These are phyloP conservation scores for Dendronephthya gigantea DNA, from an alignment of 64 coral and sea anemone genomes.

Conservation along the genomic window DNA sequence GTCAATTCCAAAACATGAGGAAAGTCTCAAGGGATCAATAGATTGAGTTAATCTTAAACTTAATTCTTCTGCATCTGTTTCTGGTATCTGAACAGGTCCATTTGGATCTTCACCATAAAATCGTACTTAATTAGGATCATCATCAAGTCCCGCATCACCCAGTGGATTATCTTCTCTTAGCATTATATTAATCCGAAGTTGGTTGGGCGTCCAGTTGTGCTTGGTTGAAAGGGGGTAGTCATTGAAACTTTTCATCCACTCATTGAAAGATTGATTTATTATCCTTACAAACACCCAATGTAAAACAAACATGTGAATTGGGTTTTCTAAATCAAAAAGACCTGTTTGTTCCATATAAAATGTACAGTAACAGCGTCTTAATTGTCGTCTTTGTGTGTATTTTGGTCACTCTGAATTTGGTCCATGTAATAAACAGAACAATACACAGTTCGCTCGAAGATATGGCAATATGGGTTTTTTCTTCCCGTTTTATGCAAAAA, in stretches of 20 bases:
- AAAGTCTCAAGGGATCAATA: neutral
- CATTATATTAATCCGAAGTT: neutral
- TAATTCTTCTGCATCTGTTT: neutral
- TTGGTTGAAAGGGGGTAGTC: neutral
- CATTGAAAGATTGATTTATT: neutral
- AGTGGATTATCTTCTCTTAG: neutral
- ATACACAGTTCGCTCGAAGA: too few relatives aligned
- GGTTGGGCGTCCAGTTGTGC: neutral
- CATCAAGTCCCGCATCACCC: neutral
- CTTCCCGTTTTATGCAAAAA: too few relatives aligned
- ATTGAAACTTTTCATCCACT: neutral
- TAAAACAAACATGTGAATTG: slow-evolving; percentile 11
- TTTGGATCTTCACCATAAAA: too few relatives aligned
- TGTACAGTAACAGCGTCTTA: too few relatives aligned
- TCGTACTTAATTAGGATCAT: too few relatives aligned
- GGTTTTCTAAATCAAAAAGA: neutral
- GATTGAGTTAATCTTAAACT: neutral
- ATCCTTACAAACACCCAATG: neutral
- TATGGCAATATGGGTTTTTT: too few relatives aligned
- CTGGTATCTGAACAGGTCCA: neutral
- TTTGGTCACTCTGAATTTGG: too few relatives aligned
- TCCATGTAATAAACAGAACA: too few relatives aligned
- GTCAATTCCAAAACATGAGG: neutral
- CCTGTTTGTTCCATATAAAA: slow-evolving; percentile 9
- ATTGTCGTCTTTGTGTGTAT: too few relatives aligned